A percentile compares a stretch with the other conserved stretches of the same genome.
These are phyloP conservation scores for Marcusenius ussheri DNA, from an alignment of 2,113 vertebrate species.

Conservation along the genomic window DNA sequence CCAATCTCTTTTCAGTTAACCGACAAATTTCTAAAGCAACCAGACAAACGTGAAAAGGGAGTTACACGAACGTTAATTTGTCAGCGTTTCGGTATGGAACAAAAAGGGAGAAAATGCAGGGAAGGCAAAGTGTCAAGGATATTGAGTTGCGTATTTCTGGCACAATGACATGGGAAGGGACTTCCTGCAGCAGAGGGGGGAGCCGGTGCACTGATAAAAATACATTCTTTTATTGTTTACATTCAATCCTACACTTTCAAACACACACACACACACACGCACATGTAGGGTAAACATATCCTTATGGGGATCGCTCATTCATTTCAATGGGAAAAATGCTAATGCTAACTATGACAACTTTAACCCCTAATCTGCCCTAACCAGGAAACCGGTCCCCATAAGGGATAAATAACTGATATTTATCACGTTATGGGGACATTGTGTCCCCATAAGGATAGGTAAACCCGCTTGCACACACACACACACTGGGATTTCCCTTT, in stretches of 20 bases:
- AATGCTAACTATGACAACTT: no score
- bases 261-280: not conserved
- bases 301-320: no score
- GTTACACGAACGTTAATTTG: not conserved
- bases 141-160: not conserved
- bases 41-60: not conserved
- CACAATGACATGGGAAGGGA: not conserved
- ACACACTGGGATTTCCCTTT: not conserved
- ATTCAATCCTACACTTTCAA: not conserved
- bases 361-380: no score
- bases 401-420: no score
- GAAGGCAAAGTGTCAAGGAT: not conserved
- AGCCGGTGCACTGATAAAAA: not conserved
- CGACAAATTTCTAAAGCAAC: not conserved
- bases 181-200: not conserved
- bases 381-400: no score
- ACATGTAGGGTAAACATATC: no score
- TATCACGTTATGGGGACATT: no score
- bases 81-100: not conserved
- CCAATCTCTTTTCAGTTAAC: not conserved
- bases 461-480: not conserved
- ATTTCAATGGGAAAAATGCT: no score
- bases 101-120: not conserved
- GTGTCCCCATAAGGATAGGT: no score
- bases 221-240: constrained; percentile 2